phyloP scores from a whole-genome alignment of 2,113 vertebrate genomes.

The Eulemur macaco region DNA sequence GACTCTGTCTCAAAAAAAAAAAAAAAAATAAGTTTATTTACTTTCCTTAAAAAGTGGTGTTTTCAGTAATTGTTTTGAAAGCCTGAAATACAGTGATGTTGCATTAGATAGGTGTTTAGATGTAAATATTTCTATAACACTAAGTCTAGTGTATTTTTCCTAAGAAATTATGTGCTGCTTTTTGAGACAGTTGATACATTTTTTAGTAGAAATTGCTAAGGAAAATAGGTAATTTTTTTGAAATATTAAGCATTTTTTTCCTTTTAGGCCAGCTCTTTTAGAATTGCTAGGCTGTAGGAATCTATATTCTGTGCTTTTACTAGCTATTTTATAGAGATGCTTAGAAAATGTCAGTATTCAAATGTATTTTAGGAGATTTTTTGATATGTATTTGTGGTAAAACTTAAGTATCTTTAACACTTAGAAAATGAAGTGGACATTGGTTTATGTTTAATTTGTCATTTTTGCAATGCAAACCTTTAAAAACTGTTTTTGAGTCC shows the following conservation, averaged over 20 bases:
- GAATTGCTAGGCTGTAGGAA: slow-evolving; percentile 27
- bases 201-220: slow-evolving; percentile 42
- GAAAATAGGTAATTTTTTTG: slow-evolving; percentile 9
- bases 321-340: slow-evolving; percentile 3
- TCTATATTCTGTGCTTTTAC: slow-evolving; percentile 43
- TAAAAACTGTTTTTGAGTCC: slow-evolving; percentile 26
- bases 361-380: slow-evolving; percentile 37
- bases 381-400: slow-evolving; percentile 6
- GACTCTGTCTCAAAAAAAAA: no score
- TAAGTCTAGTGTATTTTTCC: slow-evolving; percentile 20
- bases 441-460: slow-evolving; percentile 43
- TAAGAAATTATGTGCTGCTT: slow-evolving; percentile 25
- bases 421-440: slow-evolving; percentile 42
- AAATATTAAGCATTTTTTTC: slow-evolving; percentile 29
- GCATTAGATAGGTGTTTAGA: neutral
- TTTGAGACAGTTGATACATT: neutral
- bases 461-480: slow-evolving; percentile 30
- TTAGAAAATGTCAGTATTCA: slow-evolving; percentile 45
- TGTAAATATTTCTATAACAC: slow-evolving; percentile 3
- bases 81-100: slow-evolving; percentile 3
- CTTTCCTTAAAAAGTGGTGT: neutral
- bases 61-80: slow-evolving; percentile 47
- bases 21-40: neutral
- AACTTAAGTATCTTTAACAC: slow-evolving; percentile 10
- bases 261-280: neutral